These are phyloP conservation scores for Sciurus carolinensis DNA, from an alignment of 2,797 vertebrate genomes.

Conservation along the genomic window DNA sequence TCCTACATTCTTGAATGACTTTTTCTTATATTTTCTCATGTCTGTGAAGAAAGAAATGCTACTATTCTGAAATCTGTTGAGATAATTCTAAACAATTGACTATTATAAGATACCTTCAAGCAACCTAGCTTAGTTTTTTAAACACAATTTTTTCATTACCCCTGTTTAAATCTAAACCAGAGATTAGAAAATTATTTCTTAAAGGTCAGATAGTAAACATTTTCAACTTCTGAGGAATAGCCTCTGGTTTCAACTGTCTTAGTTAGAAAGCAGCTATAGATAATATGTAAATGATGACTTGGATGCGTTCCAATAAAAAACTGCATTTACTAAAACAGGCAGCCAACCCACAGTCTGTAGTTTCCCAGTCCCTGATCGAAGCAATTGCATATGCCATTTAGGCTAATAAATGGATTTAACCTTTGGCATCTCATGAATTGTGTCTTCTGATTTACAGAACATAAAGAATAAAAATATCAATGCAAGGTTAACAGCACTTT, in stretches of 20 bases:
- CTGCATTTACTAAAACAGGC: slow-evolving; percentile 32
- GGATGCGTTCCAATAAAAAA: slow-evolving; percentile 1
- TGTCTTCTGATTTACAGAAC: slow-evolving; percentile 52
- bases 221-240: neutral
- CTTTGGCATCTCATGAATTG: slow-evolving; percentile 54
- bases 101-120: slow-evolving; percentile 35
- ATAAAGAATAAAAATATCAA: slow-evolving; percentile 64
- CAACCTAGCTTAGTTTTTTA: slow-evolving; percentile 6
- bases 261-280: slow-evolving; percentile 34
- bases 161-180: slow-evolving; percentile 18
- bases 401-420: slow-evolving; percentile 75
- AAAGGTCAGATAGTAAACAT: neutral
- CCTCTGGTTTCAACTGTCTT: neutral
- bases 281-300: slow-evolving; percentile 49
- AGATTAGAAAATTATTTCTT: slow-evolving; percentile 57
- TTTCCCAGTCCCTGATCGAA: slow-evolving; percentile 55
- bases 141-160: neutral
- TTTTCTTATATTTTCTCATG: slow-evolving; percentile 12
- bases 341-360: neutral
- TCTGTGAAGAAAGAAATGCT: slow-evolving; percentile 20
- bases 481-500: slow-evolving; percentile 55
- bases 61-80: slow-evolving; percentile 11
- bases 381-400: slow-evolving; percentile 54
- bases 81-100: neutral
- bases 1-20: neutral